These are phyloP conservation scores for Delia radicum DNA, from an alignment of 1,140 invertebrate genomes.

Conservation along the genomic window DNA sequence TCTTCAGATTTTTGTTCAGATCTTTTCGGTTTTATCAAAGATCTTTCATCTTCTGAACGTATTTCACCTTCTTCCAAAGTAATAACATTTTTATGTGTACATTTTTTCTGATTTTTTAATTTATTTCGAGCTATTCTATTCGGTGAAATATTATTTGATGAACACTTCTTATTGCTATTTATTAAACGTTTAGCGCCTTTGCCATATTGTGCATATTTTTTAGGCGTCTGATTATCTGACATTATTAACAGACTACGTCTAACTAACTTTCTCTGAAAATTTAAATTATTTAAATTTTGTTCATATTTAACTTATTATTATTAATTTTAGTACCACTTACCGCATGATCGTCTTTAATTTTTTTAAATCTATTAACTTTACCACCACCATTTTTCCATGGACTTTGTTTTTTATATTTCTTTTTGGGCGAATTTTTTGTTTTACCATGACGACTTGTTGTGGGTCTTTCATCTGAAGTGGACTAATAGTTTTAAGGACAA, in stretches of 20 bases:
- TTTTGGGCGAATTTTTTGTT: background rate
- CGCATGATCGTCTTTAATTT: constrained; percentile 2
- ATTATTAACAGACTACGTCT: background rate
- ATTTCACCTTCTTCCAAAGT: constrained; percentile 26
- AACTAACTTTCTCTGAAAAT: background rate
- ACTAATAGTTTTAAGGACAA: background rate
- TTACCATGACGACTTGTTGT: background rate
- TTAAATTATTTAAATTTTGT: too few species aligned
- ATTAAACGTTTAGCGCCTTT: background rate
- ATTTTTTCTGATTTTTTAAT: background rate
- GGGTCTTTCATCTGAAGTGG: background rate
- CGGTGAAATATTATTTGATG: background rate
- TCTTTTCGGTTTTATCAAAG: background rate
- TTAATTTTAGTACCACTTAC: background rate
- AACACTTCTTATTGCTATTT: background rate
- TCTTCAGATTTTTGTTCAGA: background rate
- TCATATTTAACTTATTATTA: too few species aligned
- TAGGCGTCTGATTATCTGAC: background rate
- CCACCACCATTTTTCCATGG: background rate
- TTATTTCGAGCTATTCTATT: background rate
- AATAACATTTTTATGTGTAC: background rate
- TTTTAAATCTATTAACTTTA: constrained; percentile 11
- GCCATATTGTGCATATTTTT: background rate
- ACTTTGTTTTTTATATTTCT: background rate
- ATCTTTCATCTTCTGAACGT: constrained; percentile 11